A percentile compares a stretch with the other conserved stretches of the same genome.
These are phyloP conservation scores for Saturnia japonica DNA, from an alignment of 2,888 invertebrate genomes.

Conservation along the genomic window DNA sequence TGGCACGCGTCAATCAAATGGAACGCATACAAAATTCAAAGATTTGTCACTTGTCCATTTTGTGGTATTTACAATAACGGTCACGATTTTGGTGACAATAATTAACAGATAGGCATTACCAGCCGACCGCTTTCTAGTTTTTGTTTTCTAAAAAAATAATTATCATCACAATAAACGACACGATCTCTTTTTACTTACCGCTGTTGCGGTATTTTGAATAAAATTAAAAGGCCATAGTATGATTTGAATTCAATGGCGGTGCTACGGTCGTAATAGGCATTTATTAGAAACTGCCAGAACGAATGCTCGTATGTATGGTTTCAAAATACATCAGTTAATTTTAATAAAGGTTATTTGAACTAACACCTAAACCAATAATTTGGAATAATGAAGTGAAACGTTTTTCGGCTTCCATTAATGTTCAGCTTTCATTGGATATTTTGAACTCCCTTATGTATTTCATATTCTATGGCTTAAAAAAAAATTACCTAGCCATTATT, in stretches of 20 bases:
- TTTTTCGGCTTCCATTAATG: not conserved
- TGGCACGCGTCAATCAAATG: conserved; percentile 81
- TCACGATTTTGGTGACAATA: conserved; percentile 80
- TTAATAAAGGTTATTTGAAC: not conserved
- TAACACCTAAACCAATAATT: too few relatives aligned
- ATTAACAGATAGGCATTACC: conserved; percentile 79
- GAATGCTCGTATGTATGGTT: conserved; percentile 47
- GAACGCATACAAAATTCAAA: conserved; percentile 69
- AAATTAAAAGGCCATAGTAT: conserved; percentile 65
- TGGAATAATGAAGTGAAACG: not conserved
- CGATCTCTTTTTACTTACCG: conserved; percentile 78
- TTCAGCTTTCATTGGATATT: not conserved
- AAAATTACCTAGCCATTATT: too few relatives aligned
- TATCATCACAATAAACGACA: conserved; percentile 79
- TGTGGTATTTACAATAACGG: conserved; percentile 70
- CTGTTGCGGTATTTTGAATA: conserved; percentile 80
- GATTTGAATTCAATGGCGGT: conserved; percentile 62
- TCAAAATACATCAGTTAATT: conserved; percentile 19
- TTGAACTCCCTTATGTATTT: not conserved
- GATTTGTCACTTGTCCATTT: conserved; percentile 79
- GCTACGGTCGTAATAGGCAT: conserved; percentile 59
- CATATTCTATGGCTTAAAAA: too few relatives aligned
- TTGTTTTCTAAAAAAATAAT: conserved; percentile 78
- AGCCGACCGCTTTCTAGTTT: conserved; percentile 77
- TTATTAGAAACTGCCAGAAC: conserved; percentile 63